These are phyloP conservation scores for Zosterops hypoxanthus DNA, from an alignment of 2,113 vertebrate species.

Conservation along the genomic window DNA sequence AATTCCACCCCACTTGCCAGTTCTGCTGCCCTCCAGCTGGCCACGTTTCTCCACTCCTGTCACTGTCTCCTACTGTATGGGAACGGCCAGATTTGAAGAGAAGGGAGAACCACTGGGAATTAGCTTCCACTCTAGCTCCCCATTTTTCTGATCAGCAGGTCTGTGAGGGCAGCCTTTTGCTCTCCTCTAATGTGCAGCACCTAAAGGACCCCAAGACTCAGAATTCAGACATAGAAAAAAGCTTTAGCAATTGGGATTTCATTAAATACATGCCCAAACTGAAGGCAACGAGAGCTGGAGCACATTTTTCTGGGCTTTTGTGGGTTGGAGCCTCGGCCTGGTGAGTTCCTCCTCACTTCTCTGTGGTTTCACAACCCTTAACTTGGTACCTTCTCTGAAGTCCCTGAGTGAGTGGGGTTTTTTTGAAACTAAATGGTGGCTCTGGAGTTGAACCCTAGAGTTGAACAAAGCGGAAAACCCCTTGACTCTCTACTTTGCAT, in stretches of 20 bases:
- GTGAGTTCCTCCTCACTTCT: background rate
- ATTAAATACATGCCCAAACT: background rate
- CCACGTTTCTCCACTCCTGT: background rate
- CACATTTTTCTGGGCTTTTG: background rate
- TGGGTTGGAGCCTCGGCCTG: background rate
- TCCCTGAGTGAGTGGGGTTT: background rate
- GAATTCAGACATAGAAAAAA: background rate
- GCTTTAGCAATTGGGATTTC: background rate
- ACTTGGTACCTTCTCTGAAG: background rate
- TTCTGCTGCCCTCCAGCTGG: slow-evolving; percentile 50
- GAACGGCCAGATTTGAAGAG: background rate
- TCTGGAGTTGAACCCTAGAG: background rate
- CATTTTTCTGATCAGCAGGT: background rate
- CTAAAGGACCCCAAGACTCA: background rate
- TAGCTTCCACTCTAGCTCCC: background rate
- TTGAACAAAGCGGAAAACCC: background rate
- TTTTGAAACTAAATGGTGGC: background rate
- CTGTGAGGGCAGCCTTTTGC: background rate
- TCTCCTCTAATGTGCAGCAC: background rate
- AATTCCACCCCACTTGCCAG: background rate
- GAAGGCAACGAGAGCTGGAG: background rate
- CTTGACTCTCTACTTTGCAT: background rate
- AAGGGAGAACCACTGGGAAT: background rate
- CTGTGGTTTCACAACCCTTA: background rate
- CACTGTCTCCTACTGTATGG: background rate